Conservation (phyloP, 2,113 vertebrate species). For the Heloderma charlesbogerti region DNA sequence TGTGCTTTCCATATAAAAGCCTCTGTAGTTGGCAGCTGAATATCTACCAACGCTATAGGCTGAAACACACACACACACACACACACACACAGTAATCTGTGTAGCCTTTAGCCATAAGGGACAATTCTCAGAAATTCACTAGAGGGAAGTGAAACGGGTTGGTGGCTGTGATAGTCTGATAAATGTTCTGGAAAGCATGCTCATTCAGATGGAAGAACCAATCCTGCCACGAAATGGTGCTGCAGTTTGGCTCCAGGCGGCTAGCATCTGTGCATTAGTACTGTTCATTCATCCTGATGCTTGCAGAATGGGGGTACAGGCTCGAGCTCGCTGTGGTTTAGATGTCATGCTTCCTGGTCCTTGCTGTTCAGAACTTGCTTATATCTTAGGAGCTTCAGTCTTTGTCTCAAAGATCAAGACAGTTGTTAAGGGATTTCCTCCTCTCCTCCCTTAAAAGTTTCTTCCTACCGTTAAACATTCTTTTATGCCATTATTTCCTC, state of each 20-base stretch:
- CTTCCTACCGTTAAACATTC: conserved; percentile 6
- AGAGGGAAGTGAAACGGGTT: conserved; percentile 45
- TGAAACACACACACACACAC: too few relatives aligned
- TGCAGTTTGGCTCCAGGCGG: conserved; percentile 67
- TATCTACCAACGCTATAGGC: conserved; percentile 4
- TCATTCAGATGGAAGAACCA: conserved; percentile 72
- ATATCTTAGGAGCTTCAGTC: conserved; percentile 24
- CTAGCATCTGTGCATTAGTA: conserved; percentile 58
- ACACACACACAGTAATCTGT: too few relatives aligned
- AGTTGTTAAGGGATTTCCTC: not conserved
- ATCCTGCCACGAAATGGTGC: conserved; percentile 58
- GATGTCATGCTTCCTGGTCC: not conserved
- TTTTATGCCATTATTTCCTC: not conserved
- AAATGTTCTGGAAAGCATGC: conserved; percentile 78
- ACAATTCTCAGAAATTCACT: conserved; percentile 54
- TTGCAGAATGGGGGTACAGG: conserved; percentile 31
- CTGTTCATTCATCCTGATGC: conserved; percentile 11
- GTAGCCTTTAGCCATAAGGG: conserved; percentile 61
- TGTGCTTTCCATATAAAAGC: not conserved
- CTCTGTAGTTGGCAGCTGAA: not conserved
- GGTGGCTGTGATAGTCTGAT: conserved; percentile 76
- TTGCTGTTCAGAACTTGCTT: not conserved
- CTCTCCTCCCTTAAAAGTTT: not conserved
- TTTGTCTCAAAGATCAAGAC: not conserved
- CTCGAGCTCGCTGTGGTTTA: conserved; percentile 4